Evolutionary conservation across 2,888 invertebrate genomes (phyloP), one percentile per base, ranked within the genome.

Genomic region (Thalpophila matura): DNA sequence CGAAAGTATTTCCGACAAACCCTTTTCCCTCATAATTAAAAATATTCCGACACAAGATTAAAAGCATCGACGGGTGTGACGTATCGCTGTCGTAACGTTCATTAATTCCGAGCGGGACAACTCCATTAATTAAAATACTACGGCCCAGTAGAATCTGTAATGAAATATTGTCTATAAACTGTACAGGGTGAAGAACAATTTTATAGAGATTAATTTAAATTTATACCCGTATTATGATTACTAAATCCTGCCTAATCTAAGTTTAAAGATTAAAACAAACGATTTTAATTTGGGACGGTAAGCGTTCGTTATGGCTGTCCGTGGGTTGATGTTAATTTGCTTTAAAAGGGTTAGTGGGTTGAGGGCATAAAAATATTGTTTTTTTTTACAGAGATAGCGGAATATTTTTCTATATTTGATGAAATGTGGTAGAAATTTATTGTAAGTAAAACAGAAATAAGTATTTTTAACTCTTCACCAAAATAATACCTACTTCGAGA

Each of bases 51-150:
- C 53, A 59, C 64, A 56, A 56, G 16, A 71, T 77, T 58, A 58
- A 77, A 77, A 70, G 18, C 65, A 57, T 63, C 54, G 60, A 46
- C 49, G 37, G 71, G 60, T 64, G 35, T 68, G 71, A 74, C 58
- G 62, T 61, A 77, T 74, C 18, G 45, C 63, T 31, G 38, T 53
- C 45, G 49, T 29, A 45, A 71, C 54, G 62, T 66, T 90, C 86
- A 88, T 91, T 90, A 90, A 87, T 85, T 82, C 77, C 59, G 74
- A 63, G 75, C 73, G 80, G 72, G 76, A 82, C 85, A 79, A 85
- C 83, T 83, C 83, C 85, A 89, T 90, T 90, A 89, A 92, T 92
- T 92, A 91, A 91, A 91, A 86, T 82, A 85, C 82, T 85, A 89
- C 87, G 90, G 85, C 61, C 78, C 86, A 86, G 87, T 89, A 82